phyloP scores from a whole-genome alignment of 2,797 vertebrate species.

The Holocentrus rufus region DNA sequence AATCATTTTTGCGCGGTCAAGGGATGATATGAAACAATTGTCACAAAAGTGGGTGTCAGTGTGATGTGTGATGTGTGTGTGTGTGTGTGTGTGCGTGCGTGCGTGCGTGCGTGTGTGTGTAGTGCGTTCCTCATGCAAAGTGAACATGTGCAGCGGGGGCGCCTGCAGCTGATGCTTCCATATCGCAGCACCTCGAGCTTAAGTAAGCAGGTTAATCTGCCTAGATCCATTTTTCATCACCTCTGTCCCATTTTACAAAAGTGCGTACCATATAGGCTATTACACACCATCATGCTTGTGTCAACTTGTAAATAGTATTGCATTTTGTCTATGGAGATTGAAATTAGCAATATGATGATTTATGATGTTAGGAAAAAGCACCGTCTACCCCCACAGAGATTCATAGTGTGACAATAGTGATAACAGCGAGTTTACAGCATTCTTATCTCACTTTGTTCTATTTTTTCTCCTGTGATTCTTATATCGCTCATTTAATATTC shows the following conservation, averaged over 20 bases:
- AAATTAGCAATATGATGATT: too few species aligned
- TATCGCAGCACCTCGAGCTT: background rate
- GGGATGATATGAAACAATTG: background rate
- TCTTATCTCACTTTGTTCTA: background rate
- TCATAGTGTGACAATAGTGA: background rate
- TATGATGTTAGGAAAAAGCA: background rate
- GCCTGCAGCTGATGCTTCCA: background rate
- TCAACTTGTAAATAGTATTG: too few species aligned
- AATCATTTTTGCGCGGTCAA: background rate
- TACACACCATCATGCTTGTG: background rate
- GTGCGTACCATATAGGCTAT: background rate
- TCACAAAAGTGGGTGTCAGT: background rate
- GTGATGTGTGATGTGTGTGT: background rate
- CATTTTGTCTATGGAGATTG: too few species aligned
- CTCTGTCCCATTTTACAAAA: background rate
- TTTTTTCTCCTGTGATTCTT: background rate
- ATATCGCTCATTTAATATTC: background rate
- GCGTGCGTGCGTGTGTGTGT: background rate
- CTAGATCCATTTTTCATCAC: background rate
- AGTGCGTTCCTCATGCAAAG: background rate
- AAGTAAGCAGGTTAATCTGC: background rate
- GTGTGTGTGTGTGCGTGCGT: constrained; percentile 8
- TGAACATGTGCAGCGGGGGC: background rate
- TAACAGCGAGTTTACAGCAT: background rate
- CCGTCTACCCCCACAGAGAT: too few species aligned